Percentiles rank a stretch among this genome's conserved stretches.
phyloP scores from a whole-genome alignment of 2,797 vertebrate genomes.

The Smutsia temminckii region DNA sequence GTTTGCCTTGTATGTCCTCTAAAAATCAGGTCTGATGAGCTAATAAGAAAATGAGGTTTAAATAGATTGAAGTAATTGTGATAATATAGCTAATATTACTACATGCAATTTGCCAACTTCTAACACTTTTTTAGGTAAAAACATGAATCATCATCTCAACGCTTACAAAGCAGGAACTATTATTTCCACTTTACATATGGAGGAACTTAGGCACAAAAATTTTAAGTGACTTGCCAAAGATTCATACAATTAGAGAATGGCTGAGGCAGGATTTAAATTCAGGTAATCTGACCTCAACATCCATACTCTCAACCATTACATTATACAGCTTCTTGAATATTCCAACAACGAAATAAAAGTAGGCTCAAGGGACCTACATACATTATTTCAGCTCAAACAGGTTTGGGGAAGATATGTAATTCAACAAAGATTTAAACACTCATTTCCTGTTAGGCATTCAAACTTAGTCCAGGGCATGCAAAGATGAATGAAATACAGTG shows the following conservation, averaged over 20 bases:
- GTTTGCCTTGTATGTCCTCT: constrained; percentile 11
- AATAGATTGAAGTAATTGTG: constrained; percentile 25
- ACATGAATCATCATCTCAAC: neutral
- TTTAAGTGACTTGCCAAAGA: neutral
- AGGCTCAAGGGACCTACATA: neutral
- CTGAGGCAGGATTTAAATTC: neutral
- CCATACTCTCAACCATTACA: neutral
- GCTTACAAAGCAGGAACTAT: neutral
- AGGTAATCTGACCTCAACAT: neutral
- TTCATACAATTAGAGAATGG: neutral
- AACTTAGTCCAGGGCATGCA: neutral
- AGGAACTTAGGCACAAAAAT: neutral
- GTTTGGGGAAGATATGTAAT: neutral
- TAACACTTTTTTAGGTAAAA: neutral
- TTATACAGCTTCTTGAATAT: neutral
- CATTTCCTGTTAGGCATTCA: neutral
- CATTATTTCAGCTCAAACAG: neutral
- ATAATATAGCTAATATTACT: constrained; percentile 34
- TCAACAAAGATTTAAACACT: constrained; percentile 9
- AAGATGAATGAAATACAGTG: neutral
- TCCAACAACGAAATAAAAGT: neutral
- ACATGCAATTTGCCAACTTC: neutral
- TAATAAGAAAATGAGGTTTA: constrained; percentile 33
- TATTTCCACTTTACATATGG: neutral
- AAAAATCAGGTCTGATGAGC: neutral